Evolutionary conservation across 2,888 invertebrate genomes (phyloP), one percentile per base, ranked within the genome.

Genomic region (Meteorus cinctellus): DNA sequence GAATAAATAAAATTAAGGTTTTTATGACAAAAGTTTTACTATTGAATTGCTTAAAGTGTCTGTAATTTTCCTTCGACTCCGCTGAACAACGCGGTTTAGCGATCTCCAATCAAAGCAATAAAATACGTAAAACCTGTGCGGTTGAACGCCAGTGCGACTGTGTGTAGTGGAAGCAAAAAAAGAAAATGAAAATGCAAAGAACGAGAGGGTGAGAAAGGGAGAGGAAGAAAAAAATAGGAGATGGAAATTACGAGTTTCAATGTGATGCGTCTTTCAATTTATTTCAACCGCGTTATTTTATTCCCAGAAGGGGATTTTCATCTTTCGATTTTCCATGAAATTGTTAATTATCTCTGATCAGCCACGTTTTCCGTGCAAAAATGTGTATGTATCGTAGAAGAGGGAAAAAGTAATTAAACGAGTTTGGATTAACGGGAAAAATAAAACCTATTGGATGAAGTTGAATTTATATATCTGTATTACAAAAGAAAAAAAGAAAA

Each of bases 261-360:
- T 70, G 59, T 55, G 59, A 31, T 62, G 71, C 60, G 72, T 62
- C 62, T 62, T 45, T 74, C 62, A 41, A 69, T 69, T 74, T 74
- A 48, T 74, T 74, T 63, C 60, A 51, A 62, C 62, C 45, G 19
- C 31, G 34, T 74, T 63, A 69, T 69, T 69, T 69, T 41, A 69
- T 74, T 62, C 36, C 62, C 48, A 24, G 14, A 19, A 62, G 48
- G 34, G 69, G 51, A 75, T 71, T 75, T 71, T 55, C 65, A 75
- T 71, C 70, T 70, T 71, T 65, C 75, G 75, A 75, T 75, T 71
- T 68, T 68, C 29, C 55, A 36, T 31, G 65, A 75, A 75, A 75
- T 71, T 71, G 65, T 75, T 75, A 75, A 75, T 75, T 71, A 75
- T 51, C 59, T 70, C 29, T 51, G 63, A 74, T 69, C 48, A 62